Evolutionary conservation across 1,140 invertebrate genomes (phyloP), one percentile per base, ranked within the genome.

Genomic region (Ruditapes philippinarum): DNA sequence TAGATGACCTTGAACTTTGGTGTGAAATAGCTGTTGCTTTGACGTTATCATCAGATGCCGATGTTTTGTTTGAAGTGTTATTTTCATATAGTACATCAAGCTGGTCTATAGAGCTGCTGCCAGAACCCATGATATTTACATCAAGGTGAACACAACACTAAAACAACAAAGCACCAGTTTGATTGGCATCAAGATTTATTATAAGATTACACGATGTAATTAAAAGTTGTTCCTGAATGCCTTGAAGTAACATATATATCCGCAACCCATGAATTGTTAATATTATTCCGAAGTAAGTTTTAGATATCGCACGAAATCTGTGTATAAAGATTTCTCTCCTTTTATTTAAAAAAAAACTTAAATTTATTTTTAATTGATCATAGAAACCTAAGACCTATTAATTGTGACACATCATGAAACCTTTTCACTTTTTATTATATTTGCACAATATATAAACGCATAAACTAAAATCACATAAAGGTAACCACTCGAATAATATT

Each of bases 401-500:
- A 62, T n/a, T 28, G n/a, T 28, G 7, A 62, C 9, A 62, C 19
- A 62, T 28, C 57, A 28, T 25, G 57, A 62, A 62, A 62, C 25
- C 57, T n/a, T 62, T 62, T 62, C 57, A 19, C 25, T 62, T 62
- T 62, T 62, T 62, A 62, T 62, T 62, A 62, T 62, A 62, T 62
- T 62, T 62, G 25, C 57, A 62, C 57, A 62, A 62, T 62, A 62
- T 62, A 25, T 62, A 62, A 62, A 62, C 57, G 57, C 25, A 62
- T 62, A 62, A 62, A 28, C n/a, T 62, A 38, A 22, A 70, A 70
- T 70, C 11, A 70, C 36, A 36, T 19, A n/a, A 70, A 70, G 14
- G 25, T 33, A 70, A 19, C 7, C 33, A 38, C 65, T 70, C 65
- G 65, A 38, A 70, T 70, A 38, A 14, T 36, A 70, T 70, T 70